Base-by-base conservation (phyloP, 2,888 invertebrate species). In the Pimpla rufipes region DNA sequence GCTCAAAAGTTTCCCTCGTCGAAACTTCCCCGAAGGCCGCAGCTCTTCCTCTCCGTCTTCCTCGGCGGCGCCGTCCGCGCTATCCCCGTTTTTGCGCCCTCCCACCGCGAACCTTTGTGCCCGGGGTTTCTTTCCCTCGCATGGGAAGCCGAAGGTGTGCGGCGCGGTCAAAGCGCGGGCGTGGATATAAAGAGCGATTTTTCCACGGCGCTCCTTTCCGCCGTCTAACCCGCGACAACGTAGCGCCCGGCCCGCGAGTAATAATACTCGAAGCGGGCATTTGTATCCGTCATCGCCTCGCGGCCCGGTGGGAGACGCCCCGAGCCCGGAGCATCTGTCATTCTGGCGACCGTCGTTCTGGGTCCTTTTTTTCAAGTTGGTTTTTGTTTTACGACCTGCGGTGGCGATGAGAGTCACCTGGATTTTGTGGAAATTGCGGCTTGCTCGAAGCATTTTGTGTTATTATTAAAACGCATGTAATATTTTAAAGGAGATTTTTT, bases 251-350 rank as follows among this genome's bases (percentile, higher is more conserved):
- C 79, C 45, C 47, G 70, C 42, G 67, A 73, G 74, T 80, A 68
- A 78, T 83, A 83, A 83, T 80, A 78, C 77, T 80, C 68, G 68
- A 78, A 74, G 68, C 79, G 76, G 59, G 73, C 83, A 79, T 83
- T 83, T 79, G 62, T 83, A 83, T 77, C 77, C 77, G 83, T 80
- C 83, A 67, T 77, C 83, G 64, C 73, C 21, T 29, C 29, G 3
- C 5, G 3, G 29, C 57, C 40, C 52, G 29, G 40, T 21, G 3
- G 47, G 21, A 62, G 47, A 23, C 42, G 47, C 8, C 6, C 35
- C 18, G 59, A 35, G 16, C 16, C 13, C 21, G 6, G 35, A 13
- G 35, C 45, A 73, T 73, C 57, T 71, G 59, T 73, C 59, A 73
- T 45, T 73, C 62, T 62, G 37, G n/a, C 16, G 62, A 37, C 18